phyloP scores from a whole-genome alignment of 1,140 invertebrate genomes.

The Anoplolepis gracilipes region DNA sequence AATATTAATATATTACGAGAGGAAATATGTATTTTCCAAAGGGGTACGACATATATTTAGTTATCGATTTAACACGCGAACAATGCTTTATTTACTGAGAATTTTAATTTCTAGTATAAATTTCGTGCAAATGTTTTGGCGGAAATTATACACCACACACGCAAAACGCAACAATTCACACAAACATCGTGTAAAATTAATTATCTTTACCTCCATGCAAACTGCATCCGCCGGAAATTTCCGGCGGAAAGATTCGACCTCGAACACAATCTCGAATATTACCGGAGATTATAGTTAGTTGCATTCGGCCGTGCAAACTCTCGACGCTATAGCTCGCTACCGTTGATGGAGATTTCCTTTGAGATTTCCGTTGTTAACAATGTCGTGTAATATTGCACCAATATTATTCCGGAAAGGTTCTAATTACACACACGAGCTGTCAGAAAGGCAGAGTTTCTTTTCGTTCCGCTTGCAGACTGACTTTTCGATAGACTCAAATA shows the following conservation, averaged over 20 bases:
- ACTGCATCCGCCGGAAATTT: conserved; percentile 4
- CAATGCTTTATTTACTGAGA: conserved; percentile 9
- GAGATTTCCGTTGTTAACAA: conserved; percentile 30
- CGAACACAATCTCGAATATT: conserved; percentile 32
- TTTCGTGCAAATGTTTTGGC: background rate
- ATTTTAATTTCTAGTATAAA: conserved; percentile 37
- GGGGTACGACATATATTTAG: conserved; percentile 4
- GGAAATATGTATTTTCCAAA: conserved; percentile 11
- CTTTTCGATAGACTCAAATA: background rate
- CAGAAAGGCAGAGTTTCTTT: background rate
- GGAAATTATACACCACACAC: too few species aligned
- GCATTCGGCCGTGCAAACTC: conserved; percentile 3
- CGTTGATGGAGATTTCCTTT: conserved; percentile 41
- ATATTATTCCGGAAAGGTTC: background rate
- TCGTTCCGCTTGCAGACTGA: background rate
- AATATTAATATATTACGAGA: conserved; percentile 12
- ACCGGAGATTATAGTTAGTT: conserved; percentile 21
- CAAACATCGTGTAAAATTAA: conserved; percentile 12
- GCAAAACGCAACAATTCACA: background rate
- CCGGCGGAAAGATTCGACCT: background rate
- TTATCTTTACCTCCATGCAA: conserved; percentile 9
- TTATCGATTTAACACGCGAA: background rate
- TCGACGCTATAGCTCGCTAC: background rate
- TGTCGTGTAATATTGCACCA: conserved; percentile 35
- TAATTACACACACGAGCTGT: conserved; percentile 39